phyloP scores from a whole-genome alignment of 2,888 invertebrate species.

The Sinelater perroti region DNA sequence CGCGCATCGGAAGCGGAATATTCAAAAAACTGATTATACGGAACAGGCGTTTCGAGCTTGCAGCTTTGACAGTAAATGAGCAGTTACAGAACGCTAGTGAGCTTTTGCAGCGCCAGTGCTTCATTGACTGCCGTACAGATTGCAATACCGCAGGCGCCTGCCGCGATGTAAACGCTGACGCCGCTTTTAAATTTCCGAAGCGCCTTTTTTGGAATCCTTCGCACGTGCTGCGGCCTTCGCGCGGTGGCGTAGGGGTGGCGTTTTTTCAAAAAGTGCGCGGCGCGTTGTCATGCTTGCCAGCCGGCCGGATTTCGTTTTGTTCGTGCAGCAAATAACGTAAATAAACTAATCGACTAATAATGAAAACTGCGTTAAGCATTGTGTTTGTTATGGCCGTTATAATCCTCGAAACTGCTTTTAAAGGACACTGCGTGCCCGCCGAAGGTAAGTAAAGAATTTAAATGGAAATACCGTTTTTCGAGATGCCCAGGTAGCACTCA shows the following conservation, averaged over 20 bases:
- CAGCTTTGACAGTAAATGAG: slow-evolving; percentile 27
- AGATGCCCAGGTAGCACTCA: no score
- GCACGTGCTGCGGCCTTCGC: no score
- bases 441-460: slow-evolving; percentile 30
- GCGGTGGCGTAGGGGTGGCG: no score
- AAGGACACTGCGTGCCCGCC: slow-evolving; percentile 13
- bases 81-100: slow-evolving; percentile 32
- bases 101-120: slow-evolving; percentile 30
- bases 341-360: slow-evolving; percentile 8
- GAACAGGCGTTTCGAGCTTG: slow-evolving; percentile 18
- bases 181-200: background rate
- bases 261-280: no score
- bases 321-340: background rate
- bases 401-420: slow-evolving; percentile 9
- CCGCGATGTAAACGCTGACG: slow-evolving; percentile 26
- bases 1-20: no score
- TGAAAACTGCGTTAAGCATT: slow-evolving; percentile 21
- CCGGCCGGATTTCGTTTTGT: background rate
- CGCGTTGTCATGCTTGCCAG: background rate
- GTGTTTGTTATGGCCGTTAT: slow-evolving; percentile 17
- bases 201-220: background rate
- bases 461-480: no score
- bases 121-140: slow-evolving; percentile 29
- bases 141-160: slow-evolving; percentile 25
- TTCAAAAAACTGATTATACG: slow-evolving; percentile 5